Evolutionary conservation across 2,797 vertebrate genomes (phyloP).

Genomic region (Rhadinocentrus ornatus): DNA sequence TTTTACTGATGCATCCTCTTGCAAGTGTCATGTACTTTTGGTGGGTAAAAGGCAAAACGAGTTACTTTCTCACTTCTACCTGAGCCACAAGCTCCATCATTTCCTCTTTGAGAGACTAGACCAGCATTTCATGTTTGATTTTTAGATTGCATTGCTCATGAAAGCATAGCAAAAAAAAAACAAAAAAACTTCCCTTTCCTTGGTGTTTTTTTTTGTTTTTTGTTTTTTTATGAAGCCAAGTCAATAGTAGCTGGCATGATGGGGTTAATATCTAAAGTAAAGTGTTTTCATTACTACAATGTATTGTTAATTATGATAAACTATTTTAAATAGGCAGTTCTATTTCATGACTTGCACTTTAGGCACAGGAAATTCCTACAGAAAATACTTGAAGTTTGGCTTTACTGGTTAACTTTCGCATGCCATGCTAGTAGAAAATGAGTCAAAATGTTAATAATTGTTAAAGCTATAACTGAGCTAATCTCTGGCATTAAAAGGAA

Average conservation of each 20-base stretch:
- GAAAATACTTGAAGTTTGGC: neutral
- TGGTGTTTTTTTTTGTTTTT: too few relatives aligned
- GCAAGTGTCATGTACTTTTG: slow-evolving; percentile 10
- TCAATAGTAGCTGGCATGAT: neutral
- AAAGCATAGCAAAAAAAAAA: slow-evolving; percentile 3
- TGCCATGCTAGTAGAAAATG: neutral
- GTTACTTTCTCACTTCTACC: slow-evolving; percentile 38
- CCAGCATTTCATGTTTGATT: slow-evolving; percentile 44
- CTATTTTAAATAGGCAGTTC: slow-evolving; percentile 6
- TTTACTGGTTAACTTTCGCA: neutral
- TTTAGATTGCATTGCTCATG: slow-evolving; percentile 22
- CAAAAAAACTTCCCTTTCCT: slow-evolving; percentile 6
- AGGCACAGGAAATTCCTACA: neutral
- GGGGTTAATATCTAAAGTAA: neutral
- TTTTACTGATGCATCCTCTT: neutral
- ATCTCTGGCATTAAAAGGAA: slow-evolving; percentile 6
- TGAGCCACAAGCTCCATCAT: slow-evolving; percentile 33
- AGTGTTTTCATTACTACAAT: slow-evolving; percentile 2
- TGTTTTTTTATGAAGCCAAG: neutral
- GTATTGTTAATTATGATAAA: slow-evolving; percentile 3
- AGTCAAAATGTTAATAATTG: neutral
- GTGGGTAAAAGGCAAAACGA: slow-evolving; percentile 17
- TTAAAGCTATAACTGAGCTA: neutral
- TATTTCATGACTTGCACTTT: neutral
- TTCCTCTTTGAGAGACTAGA: slow-evolving; percentile 32